Conservation (phyloP, 2,888 invertebrate genomes). For the Lamellibrachia satsuma region DNA sequence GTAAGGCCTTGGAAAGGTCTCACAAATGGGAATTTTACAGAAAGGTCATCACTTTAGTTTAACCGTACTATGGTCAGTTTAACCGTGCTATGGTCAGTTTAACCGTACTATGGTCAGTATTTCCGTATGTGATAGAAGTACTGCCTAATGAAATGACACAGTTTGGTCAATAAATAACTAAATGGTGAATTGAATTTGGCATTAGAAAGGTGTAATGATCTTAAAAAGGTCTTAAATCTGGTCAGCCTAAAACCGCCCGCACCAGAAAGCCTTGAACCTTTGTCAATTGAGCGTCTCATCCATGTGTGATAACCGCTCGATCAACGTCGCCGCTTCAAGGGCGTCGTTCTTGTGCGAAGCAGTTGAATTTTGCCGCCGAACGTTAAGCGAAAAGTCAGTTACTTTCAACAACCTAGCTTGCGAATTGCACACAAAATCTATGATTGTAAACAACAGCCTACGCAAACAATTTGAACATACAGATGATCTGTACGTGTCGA, state of each 20-base stretch:
- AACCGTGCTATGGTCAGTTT: neutral
- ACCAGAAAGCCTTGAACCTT: neutral
- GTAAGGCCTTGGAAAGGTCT: too few relatives aligned
- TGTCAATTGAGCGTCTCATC: neutral
- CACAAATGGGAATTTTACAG: too few relatives aligned
- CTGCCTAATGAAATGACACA: too few relatives aligned
- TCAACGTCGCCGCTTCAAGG: neutral
- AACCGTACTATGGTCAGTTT: neutral
- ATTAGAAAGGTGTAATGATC: too few relatives aligned
- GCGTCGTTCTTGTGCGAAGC: neutral
- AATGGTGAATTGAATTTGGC: too few relatives aligned
- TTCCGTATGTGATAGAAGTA: neutral
- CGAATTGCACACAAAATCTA: neutral
- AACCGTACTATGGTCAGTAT: neutral
- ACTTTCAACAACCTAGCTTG: neutral
- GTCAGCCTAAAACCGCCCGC: neutral
- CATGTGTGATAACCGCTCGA: neutral
- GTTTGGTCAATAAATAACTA: too few relatives aligned
- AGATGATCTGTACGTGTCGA: neutral
- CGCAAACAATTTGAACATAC: neutral
- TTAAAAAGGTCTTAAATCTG: too few relatives aligned
- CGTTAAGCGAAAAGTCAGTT: neutral
- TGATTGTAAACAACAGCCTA: too few relatives aligned
- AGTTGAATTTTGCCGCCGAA: neutral
- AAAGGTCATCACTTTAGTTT: neutral